phyloP scores from a whole-genome alignment of 2,113 vertebrate species.

The Haemorhous mexicanus region DNA sequence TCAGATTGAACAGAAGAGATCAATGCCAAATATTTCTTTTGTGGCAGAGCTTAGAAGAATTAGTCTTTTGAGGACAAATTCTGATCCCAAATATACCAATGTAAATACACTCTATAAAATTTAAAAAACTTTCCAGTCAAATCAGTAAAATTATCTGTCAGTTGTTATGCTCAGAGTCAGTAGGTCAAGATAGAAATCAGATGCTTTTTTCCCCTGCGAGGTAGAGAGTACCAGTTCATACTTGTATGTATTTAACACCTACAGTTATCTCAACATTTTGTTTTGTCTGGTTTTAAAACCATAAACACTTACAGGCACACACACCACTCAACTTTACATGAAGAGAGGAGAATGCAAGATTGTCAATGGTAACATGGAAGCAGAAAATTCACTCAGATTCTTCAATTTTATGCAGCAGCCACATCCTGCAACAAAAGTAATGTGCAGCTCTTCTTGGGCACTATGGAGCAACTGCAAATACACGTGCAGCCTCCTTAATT shows the following conservation, averaged over 20 bases:
- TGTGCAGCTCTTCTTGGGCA: background rate
- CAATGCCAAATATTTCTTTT: background rate
- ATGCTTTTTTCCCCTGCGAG: background rate
- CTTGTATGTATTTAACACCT: background rate
- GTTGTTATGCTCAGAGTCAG: background rate
- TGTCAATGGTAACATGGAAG: background rate
- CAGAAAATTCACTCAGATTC: background rate
- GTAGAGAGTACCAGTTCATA: background rate
- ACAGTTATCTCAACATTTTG: background rate
- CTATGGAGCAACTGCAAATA: background rate
- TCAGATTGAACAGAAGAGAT: background rate
- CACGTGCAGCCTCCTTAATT: background rate
- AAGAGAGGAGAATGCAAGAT: background rate
- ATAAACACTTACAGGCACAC: background rate
- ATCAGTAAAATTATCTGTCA: background rate
- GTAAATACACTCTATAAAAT: background rate
- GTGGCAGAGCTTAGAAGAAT: background rate
- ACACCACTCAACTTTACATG: background rate
- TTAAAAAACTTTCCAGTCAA: background rate
- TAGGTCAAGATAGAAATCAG: background rate
- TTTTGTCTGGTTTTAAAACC: background rate
- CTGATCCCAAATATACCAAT: background rate
- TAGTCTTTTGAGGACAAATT: background rate
- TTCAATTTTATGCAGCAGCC: background rate
- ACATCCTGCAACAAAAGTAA: background rate